Percentiles rank a stretch among this genome's conserved stretches.
phyloP scores from a whole-genome alignment of 1,140 invertebrate species.

The Bactericera cockerelli region DNA sequence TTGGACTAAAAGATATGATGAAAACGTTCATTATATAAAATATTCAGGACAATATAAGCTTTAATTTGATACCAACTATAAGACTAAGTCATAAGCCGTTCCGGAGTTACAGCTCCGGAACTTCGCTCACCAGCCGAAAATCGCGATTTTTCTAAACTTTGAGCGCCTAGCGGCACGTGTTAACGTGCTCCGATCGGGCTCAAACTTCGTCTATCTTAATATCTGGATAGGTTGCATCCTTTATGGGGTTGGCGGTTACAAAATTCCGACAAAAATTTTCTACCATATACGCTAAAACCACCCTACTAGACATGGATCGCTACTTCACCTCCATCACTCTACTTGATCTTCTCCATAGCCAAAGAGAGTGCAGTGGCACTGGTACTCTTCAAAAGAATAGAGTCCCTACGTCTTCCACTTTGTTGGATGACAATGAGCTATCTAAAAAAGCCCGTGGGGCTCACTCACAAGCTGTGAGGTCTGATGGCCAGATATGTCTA shows the following conservation, averaged over 20 bases:
- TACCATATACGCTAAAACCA: neutral
- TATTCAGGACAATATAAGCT: neutral
- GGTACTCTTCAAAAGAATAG: conserved; percentile 11
- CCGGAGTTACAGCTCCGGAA: neutral
- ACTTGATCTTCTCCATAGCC: conserved; percentile 12
- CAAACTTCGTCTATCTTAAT: conserved; percentile 3
- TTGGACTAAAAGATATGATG: neutral
- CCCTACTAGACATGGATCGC: conserved; percentile 14
- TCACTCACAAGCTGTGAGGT: conserved; percentile 2
- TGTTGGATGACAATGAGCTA: neutral
- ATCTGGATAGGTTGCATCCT: neutral
- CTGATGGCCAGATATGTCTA: conserved; percentile 12
- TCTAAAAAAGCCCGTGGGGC: no score
- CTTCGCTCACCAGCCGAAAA: neutral
- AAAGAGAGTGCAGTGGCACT: conserved; percentile 6
- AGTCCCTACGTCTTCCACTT: neutral
- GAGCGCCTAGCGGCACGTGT: conserved; percentile 5
- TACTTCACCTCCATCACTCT: conserved; percentile 13
- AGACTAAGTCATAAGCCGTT: neutral
- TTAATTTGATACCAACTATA: neutral
- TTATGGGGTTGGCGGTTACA: neutral
- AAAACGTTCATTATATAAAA: neutral
- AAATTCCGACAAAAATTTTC: neutral
- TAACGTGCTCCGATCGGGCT: neutral
- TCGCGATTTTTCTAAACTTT: neutral